phyloP scores from a whole-genome alignment of 2,797 vertebrate genomes.

The Sebastes flavidus region DNA sequence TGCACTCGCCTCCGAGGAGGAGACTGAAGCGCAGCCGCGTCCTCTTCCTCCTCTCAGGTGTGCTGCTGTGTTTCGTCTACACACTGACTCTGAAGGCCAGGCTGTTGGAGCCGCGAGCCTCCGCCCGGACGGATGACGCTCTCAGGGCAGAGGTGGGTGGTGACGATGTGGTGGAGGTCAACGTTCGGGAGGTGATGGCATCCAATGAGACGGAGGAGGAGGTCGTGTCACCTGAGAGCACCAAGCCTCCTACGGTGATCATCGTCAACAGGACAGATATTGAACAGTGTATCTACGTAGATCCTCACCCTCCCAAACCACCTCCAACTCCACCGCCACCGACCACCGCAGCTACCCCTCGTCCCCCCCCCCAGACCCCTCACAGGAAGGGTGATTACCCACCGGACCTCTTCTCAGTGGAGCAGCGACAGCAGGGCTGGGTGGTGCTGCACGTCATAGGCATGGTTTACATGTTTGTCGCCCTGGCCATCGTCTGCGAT shows the following conservation, averaged over 20 bases:
- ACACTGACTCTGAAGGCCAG: constrained; percentile 77
- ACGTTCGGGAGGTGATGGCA: constrained; percentile 55
- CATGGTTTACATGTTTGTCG: constrained; percentile 92
- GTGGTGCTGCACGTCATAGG: constrained; percentile 87
- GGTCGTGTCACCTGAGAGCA: constrained; percentile 4
- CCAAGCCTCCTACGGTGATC: constrained; percentile 38
- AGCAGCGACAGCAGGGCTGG: constrained; percentile 89
- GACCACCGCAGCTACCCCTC: constrained; percentile 10
- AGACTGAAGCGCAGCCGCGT: constrained; percentile 78
- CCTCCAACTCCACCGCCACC: constrained; percentile 4
- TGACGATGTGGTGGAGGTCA: constrained; percentile 35
- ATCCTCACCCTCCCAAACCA: constrained; percentile 71
- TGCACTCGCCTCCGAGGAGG: constrained; percentile 78
- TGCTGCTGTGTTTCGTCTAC: constrained; percentile 82
- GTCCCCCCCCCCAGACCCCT: constrained; percentile 28
- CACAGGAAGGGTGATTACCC: constrained; percentile 87
- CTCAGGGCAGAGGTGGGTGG: constrained; percentile 11
- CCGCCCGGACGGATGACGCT: constrained; percentile 16
- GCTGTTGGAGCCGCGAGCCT: constrained; percentile 41
- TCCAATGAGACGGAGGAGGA: constrained; percentile 61
- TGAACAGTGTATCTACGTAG: constrained; percentile 85
- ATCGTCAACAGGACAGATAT: constrained; percentile 80
- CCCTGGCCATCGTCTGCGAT: constrained; percentile 93
- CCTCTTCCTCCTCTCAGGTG: constrained; percentile 81
- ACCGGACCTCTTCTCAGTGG: constrained; percentile 87